Base-by-base conservation (phyloP, 1,140 invertebrate species). In the Drosophila kurseongensis region DNA sequence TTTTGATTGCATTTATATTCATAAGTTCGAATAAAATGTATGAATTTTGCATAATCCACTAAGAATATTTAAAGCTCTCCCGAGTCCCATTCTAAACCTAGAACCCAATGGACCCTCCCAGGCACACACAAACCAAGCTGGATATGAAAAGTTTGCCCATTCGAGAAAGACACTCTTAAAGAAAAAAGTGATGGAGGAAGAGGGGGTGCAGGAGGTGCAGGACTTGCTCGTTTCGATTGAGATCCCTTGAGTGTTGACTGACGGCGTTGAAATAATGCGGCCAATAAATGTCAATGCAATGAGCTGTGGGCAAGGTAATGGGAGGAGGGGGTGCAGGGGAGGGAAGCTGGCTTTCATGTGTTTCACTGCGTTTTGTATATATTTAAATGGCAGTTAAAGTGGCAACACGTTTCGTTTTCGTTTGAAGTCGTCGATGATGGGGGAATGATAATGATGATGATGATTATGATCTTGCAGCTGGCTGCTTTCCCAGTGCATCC, bases 351-450 rank as follows among this genome's bases (percentile, higher is more conserved):
- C 77, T 89, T 88, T 88, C 84, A 88, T 89, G 76, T 88, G 62
- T 75, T 77, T 62, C 79, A 74, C 61, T 62, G 83, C 50, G 81
- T 78, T 89, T 76, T 88, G 60, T 89, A 62, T 84, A 58, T 80
- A 88, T 88, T 90, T 89, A 90, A 89, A 89, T 89, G 85, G 80
- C 84, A 89, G 84, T 89, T 89, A 89, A 89, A 89, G 84, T 89
- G 84, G 84, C 77, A 89, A 90, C 84, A 89, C 84, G 84, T 78
- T 89, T 89, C 84, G 52, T 60, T 84, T 77, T 72, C 84, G 84
- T 89, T 89, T 89, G 84, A 89, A 78, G 78, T 86, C 68, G 57
- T 61, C 75, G 57, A 68, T 67, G 27, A 13, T 29, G n/a, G 6
- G 73, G 60, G 65, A 23, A 73, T 63, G 71, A 66, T 10, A 60